These are phyloP conservation scores for Fragum whitleyi DNA, from an alignment of 2,888 invertebrate genomes.

Conservation along the genomic window DNA sequence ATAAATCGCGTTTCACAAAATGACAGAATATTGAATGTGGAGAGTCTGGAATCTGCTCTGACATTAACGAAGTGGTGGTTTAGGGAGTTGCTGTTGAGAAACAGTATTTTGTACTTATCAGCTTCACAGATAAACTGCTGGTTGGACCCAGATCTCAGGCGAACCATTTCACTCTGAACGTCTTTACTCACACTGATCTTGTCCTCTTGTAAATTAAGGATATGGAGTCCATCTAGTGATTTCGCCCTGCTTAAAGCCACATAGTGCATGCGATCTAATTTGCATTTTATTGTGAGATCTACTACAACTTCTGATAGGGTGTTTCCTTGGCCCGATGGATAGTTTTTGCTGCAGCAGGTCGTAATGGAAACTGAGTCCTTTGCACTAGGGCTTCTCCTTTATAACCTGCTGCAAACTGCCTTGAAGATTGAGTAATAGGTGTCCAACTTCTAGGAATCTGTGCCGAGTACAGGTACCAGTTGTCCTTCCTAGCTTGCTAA, in stretches of 20 bases:
- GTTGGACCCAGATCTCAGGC: conserved; percentile 9
- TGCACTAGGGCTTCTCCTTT: conserved; percentile 40
- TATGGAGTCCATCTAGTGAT: conserved; percentile 36
- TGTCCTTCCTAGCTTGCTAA: conserved; percentile 19
- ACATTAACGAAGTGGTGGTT: conserved; percentile 29
- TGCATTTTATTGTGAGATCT: conserved; percentile 41
- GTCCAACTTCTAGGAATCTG: conserved; percentile 41
- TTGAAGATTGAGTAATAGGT: conserved; percentile 30
- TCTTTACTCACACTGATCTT: conserved; percentile 41
- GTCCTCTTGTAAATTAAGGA: conserved; percentile 42
- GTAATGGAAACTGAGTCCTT: conserved; percentile 52
- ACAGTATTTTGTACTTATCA: conserved; percentile 30
- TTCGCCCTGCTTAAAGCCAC: conserved; percentile 47
- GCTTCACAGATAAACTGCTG: conserved; percentile 1
- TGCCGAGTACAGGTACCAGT: conserved; percentile 29
- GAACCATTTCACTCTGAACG: conserved; percentile 18
- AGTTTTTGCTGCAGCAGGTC: conserved; percentile 48
- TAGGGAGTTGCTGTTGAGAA: conserved; percentile 43
- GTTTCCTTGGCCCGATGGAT: conserved; percentile 53
- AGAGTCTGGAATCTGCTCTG: conserved; percentile 12
- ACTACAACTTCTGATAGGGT: conserved; percentile 48
- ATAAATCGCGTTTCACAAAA: conserved; percentile 34
- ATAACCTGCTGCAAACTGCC: conserved; percentile 40
- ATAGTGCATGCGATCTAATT: conserved; percentile 54
- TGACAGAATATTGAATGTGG: conserved; percentile 16